A percentile compares a stretch with the other conserved stretches of the same genome.
These are phyloP conservation scores for Callithrix jacchus DNA, from an alignment of 2,113 vertebrate genomes.

Conservation along the genomic window DNA sequence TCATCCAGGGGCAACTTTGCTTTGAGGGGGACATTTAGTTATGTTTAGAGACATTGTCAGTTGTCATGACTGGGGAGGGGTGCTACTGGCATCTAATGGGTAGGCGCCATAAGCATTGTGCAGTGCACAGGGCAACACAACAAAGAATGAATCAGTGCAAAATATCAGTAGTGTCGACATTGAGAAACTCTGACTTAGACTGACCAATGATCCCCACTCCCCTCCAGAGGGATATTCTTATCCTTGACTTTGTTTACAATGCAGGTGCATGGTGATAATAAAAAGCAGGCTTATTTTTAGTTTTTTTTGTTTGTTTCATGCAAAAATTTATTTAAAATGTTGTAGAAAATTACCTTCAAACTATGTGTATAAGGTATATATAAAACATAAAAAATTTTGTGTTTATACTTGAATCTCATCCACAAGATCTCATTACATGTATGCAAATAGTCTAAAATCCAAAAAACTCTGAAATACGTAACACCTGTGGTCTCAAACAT, in stretches of 20 bases:
- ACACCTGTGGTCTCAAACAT: no score
- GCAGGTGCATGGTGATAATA: not conserved
- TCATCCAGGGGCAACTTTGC: not conserved
- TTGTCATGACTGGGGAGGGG: not conserved
- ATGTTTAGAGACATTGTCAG: not conserved
- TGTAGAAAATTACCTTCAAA: no score
- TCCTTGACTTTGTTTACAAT: slow-evolving; percentile 32
- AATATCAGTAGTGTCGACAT: not conserved
- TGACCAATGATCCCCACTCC: not conserved
- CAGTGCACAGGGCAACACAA: not conserved
- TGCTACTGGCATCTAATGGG: not conserved
- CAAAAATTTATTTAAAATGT: no score
- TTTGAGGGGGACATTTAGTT: not conserved
- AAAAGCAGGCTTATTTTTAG: slow-evolving; percentile 14
- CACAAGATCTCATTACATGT: no score
- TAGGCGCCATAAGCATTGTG: not conserved
- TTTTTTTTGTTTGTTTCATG: not conserved
- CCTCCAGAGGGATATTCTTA: not conserved
- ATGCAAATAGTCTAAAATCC: no score
- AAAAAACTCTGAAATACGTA: no score
- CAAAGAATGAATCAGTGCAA: not conserved
- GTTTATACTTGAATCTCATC: no score
- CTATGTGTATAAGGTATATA: no score
- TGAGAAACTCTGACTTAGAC: slow-evolving; percentile 23
- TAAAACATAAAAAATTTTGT: no score